Evolutionary conservation across 2,113 vertebrate species (phyloP), one percentile per base, ranked within the genome.

Genomic region (Pontoporia blainvillei): DNA sequence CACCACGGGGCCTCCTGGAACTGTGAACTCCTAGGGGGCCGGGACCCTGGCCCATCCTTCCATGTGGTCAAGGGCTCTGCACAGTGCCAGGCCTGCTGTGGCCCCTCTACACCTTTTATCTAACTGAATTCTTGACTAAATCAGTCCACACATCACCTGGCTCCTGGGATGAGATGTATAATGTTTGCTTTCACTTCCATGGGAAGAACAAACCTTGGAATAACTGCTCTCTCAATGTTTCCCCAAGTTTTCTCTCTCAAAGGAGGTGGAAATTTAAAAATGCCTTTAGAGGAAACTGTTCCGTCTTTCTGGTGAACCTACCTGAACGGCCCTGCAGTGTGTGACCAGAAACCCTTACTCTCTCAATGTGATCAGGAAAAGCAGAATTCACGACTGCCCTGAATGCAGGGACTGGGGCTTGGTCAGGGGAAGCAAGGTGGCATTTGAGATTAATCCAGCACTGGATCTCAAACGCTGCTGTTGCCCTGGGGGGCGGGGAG

Each of bases 11-110:
- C 23, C 73, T 66, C 25, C 67, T 21, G 31, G 17, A 2, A 25
- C 31, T 0, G 1, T 8, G 52, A 59, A 14, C 1, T 23, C n/a
- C 21, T 5, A 3, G 6, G 31, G 0, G 39, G 1, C 34, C 12
- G 44, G 44, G 39, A 21, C 21, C 23, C 8, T 75, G 49, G 61
- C 36, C 20, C 20, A 34, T 14, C 27, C 71, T 49, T 72, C 15
- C 15, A 11, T 44, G 49, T 8, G 49, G 23, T n/a, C 34, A 36
- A 78, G 75, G 6, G 10, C 20, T 61, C n/a, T 11, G 36, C 54
- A 20, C 11, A 21, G 62, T 31, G 15, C 34, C 1, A 0, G 1
- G 1, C 15, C 9, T 6, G 20, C 15, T 2, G 39, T 13, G 14
- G 20, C 91, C 73, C 5, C 44, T 49, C 27, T 21, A 3, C 36